Evolutionary conservation across 1,140 invertebrate species (phyloP), one percentile per base, ranked within the genome.

Genomic region (Brachystomella parvula): DNA sequence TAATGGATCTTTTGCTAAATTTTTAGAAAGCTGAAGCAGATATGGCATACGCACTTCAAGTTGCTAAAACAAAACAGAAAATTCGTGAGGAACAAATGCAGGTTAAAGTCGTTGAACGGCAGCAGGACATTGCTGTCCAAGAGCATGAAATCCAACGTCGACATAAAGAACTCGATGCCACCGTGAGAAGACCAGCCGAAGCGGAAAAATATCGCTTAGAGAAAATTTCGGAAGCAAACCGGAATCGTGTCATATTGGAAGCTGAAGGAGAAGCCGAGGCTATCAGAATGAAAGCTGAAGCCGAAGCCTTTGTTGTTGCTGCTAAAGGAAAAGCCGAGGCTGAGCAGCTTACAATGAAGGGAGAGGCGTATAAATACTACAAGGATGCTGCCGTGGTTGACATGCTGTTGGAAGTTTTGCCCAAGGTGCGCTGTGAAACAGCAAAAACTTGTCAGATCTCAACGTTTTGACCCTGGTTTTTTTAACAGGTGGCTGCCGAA

Each of bases 71-170:
- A 0, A 93, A 94, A 72, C 94, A 96, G 77, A 83, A 89, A 66
- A 96, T 97, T 72, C 94, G 94, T 79, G 94, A 97, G 75, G 94
- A 97, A 77, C 87, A 96, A 76, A 96, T 96, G 93, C 92, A 96
- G 78, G 92, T 96, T 32, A 87, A 88, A 71, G 93, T 97, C 0
- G 88, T 96, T 28, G 94, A 97, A 79, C 83, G 94, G 56, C 86
- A 88, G 12, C 93, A 96, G 78, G 89, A 95, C 79, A 96, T 96
- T 75, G 83, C 85, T 32, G 89, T 94, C 0, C 89, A 93, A 75
- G 89, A 93, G 71, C 91, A 93, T 79, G 90, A 93, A 81, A 90
- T 92, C 69, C 81, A 87, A 74, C 83, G 92, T 69, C 83, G 87
- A 9, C 89, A 94, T 77, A 86, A 85, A 71, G 93, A 97, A 78